phyloP scores from a whole-genome alignment of 2,888 invertebrate genomes.

The Periphyllus acericola region DNA sequence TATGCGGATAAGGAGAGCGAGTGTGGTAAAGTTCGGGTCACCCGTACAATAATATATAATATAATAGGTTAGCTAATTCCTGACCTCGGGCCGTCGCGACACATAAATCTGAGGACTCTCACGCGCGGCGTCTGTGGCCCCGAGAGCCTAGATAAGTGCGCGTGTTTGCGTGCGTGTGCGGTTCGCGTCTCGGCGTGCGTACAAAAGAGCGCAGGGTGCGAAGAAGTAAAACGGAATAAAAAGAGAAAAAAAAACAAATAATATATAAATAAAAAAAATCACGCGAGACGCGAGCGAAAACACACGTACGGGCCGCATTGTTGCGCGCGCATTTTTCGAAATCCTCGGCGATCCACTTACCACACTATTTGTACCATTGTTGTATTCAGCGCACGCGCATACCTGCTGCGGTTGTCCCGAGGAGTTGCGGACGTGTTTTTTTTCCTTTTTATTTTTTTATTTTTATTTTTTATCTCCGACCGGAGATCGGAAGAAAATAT shows the following conservation, averaged over 20 bases:
- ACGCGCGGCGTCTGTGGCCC: not conserved
- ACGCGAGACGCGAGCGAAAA: not conserved
- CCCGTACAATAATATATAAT: not conserved
- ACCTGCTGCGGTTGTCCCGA: conserved; percentile 11
- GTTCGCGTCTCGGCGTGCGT: not conserved
- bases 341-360: conserved; percentile 61
- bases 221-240: conserved; percentile 14
- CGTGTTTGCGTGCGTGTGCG: not conserved
- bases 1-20: no score
- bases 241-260: not conserved
- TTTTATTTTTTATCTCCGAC: conserved; percentile 39
- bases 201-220: conserved; percentile 5
- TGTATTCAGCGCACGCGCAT: conserved; percentile 4
- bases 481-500: conserved; percentile 55
- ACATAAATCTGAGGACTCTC: not conserved
- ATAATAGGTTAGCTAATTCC: conserved; percentile 15
- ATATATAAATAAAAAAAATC: conserved; percentile 14
- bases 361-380: conserved; percentile 60
- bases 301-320: conserved; percentile 25
- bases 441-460: not conserved
- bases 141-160: not conserved
- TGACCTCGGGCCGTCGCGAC: conserved; percentile 11
- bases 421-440: conserved; percentile 21
- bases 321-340: conserved; percentile 57
- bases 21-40: not conserved